A percentile compares a stretch with the other conserved stretches of the same genome.
These are phyloP conservation scores for Nanorana parkeri DNA, from an alignment of 2,113 vertebrate species.

Conservation along the genomic window DNA sequence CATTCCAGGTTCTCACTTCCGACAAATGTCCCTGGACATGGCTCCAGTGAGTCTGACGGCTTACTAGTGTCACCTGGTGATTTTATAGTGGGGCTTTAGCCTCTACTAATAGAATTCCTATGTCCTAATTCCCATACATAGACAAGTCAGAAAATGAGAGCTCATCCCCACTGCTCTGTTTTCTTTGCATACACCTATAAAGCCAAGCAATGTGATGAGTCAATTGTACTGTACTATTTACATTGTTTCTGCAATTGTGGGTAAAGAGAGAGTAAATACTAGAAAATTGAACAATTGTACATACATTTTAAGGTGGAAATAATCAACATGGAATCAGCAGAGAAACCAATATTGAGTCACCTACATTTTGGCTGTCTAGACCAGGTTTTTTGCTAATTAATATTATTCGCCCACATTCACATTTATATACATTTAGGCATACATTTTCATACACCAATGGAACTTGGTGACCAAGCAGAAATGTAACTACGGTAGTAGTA, in stretches of 20 bases:
- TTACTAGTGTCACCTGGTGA: constrained; percentile 60
- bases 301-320: too few relatives aligned
- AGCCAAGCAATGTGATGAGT: not conserved
- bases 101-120: not conserved
- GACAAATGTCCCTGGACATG: constrained; percentile 64
- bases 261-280: not conserved
- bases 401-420: too few relatives aligned
- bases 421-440: too few relatives aligned
- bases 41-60: constrained; percentile 64
- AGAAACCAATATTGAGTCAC: too few relatives aligned
- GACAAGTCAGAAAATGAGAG: not conserved
- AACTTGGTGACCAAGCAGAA: too few relatives aligned
- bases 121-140: constrained; percentile 1
- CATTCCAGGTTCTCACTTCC: constrained; percentile 62
- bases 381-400: too few relatives aligned
- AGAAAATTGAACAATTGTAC: constrained; percentile 4
- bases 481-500: too few relatives aligned
- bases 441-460: too few relatives aligned
- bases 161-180: not conserved
- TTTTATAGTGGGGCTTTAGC: constrained; percentile 46
- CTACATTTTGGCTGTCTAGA: too few relatives aligned
- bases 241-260: not conserved
- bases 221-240: constrained; percentile 3
- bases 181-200: not conserved
- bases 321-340: too few relatives aligned